Conservation (phyloP, 1,140 invertebrate genomes). For the Pseudomyrmex gracilis region DNA sequence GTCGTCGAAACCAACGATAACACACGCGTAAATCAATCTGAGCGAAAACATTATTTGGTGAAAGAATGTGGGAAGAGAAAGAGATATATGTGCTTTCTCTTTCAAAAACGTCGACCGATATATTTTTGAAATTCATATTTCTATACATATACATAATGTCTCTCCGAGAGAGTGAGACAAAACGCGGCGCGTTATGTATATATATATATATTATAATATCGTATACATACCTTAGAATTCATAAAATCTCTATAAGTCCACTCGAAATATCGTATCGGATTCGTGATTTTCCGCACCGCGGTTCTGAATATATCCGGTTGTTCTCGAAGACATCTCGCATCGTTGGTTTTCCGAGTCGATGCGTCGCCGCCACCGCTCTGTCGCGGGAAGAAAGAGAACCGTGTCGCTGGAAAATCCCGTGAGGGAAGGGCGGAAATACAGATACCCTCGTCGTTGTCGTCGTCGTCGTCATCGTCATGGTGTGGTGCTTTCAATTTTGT, state of each 20-base stretch:
- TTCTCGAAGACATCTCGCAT: conserved; percentile 39
- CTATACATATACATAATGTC: no score
- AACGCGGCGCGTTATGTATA: no score
- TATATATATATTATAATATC: background rate
- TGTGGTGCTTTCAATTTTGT: conserved; percentile 32
- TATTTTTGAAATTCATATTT: no score
- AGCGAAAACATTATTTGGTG: background rate
- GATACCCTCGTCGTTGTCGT: background rate
- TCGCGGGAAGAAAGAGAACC: background rate
- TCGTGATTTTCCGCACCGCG: conserved; percentile 20
- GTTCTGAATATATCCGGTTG: conserved; percentile 28
- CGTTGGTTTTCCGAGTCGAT: conserved; percentile 49
- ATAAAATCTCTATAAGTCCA: background rate
- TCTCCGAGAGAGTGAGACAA: no score
- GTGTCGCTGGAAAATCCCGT: conserved; percentile 30
- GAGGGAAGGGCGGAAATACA: background rate
- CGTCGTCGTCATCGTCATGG: background rate
- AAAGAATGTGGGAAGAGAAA: no score
- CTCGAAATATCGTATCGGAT: conserved; percentile 21
- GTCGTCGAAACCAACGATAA: background rate
- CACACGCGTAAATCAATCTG: background rate
- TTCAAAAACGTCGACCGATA: no score
- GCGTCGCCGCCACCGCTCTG: background rate
- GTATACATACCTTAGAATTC: background rate
- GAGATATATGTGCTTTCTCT: no score